Base-by-base conservation (phyloP, 2,113 vertebrate species). In the Planiliza haematocheilus region DNA sequence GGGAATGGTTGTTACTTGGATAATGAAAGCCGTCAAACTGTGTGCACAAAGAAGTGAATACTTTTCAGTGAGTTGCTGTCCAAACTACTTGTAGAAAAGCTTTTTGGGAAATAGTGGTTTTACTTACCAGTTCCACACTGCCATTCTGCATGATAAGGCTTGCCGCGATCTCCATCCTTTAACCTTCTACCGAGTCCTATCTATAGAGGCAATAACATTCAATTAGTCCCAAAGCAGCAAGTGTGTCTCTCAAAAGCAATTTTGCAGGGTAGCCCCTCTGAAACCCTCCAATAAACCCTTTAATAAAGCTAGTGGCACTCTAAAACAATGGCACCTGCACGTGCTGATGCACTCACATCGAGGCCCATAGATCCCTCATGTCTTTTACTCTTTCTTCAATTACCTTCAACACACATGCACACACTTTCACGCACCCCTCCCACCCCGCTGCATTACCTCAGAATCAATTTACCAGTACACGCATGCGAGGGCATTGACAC, bases 201-300 rank as follows among this genome's bases (percentile, higher is more conserved):
- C 66, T 52, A 36, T 59, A 45, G 55, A 77, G 56, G 49, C 63
- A 79, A 67, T 61, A 34, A 82, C 81, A 48, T 81, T 75, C 53
- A 78, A 77, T 87, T 77, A 83, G 64, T 72, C 45, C 58, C 56
- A 58, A 79, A 89, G 75, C 80, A 69, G 49, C 37, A 13, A 10
- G 57, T 70, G 79, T 85, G 63, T 81, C 68, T 84, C 65, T 75
- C 30, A 53, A 81, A 85, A 79, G 62, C 53, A 83, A 79, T 86
- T 85, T 79, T 75, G 39, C 10, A 24, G 8, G 43, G 38, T 77
- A 74, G 41, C 43, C 63, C 63, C 70, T 69, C 55, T 60, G 62
- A 73, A 75, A 66, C 46, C 34, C 57, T 71, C 39, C 38, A 86
- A 84, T 82, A 80, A 84, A 69, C 51, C 16, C 68, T 78, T 78